phyloP scores from a whole-genome alignment of 2,888 invertebrate genomes.

The Aphrophora alni region DNA sequence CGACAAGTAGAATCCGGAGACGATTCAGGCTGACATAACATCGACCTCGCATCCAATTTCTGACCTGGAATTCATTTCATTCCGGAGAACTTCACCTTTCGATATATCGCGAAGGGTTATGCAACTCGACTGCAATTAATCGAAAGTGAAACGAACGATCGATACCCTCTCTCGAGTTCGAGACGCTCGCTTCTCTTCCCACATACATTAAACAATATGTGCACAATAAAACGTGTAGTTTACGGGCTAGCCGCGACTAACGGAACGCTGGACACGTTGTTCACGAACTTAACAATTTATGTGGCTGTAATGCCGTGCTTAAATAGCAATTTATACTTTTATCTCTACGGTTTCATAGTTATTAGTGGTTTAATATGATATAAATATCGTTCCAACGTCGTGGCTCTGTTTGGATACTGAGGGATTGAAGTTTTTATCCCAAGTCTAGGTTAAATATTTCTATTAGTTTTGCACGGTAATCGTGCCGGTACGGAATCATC shows the following conservation, averaged over 20 bases:
- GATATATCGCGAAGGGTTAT: no score
- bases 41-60: no score
- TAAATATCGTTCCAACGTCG: not conserved
- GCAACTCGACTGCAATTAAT: not conserved
- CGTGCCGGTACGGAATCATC: not conserved
- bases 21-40: no score
- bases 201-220: conserved; percentile 7
- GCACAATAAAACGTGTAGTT: not conserved
- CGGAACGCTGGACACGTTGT: not conserved
- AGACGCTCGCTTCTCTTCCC: not conserved
- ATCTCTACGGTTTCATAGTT: conserved; percentile 2
- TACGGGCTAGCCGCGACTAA: not conserved
- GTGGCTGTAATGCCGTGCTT: not conserved
- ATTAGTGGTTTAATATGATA: not conserved
- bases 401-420: not conserved
- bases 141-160: not conserved
- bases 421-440: not conserved
- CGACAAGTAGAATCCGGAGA: no score
- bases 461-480: not conserved
- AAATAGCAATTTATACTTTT: conserved; percentile 2
- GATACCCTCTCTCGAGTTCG: not conserved
- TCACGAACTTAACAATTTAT: not conserved
- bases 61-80: no score
- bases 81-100: no score
- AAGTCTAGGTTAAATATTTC: not conserved